A percentile compares a stretch with the other conserved stretches of the same genome.
phyloP scores from a whole-genome alignment of 2,797 vertebrate species.

The Amphiprion clarkii region DNA sequence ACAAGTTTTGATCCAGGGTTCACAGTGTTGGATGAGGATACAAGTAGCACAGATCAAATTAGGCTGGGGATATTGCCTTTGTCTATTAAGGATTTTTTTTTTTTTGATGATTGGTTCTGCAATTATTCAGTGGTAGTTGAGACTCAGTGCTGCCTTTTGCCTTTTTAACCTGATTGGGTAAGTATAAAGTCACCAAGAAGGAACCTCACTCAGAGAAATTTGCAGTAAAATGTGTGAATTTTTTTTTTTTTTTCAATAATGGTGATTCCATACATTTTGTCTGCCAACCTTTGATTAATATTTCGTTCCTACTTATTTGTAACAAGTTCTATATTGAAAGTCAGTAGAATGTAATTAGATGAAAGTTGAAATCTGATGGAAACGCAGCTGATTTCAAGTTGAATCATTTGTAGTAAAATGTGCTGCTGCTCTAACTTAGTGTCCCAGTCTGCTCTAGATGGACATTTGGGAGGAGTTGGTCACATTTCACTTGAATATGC shows the following conservation, averaged over 20 bases:
- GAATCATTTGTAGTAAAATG: slow-evolving; percentile 36
- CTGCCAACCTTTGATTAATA: slow-evolving; percentile 65
- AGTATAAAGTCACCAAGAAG: slow-evolving; percentile 64
- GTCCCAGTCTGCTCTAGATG: slow-evolving; percentile 38
- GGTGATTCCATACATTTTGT: slow-evolving; percentile 39
- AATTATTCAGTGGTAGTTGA: slow-evolving; percentile 64
- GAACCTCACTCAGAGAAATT: slow-evolving; percentile 47
- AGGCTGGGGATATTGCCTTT: slow-evolving; percentile 65
- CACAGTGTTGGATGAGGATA: slow-evolving; percentile 79
- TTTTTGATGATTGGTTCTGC: slow-evolving; percentile 56
- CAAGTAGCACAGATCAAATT: slow-evolving; percentile 64
- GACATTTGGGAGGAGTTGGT: slow-evolving; percentile 39
- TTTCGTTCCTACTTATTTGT: slow-evolving; percentile 67
- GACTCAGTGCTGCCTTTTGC: slow-evolving; percentile 69
- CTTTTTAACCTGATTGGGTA: slow-evolving; percentile 73
- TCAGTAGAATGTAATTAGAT: slow-evolving; percentile 49
- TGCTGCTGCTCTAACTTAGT: slow-evolving; percentile 41
- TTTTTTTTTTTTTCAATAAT: slow-evolving; percentile 14
- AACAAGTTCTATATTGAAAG: slow-evolving; percentile 59
- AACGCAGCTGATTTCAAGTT: slow-evolving; percentile 38
- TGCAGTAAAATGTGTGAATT: slow-evolving; percentile 50
- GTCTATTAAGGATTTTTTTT: slow-evolving; percentile 29
- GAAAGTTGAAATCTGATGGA: slow-evolving; percentile 47
- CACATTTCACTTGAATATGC: slow-evolving; percentile 60
- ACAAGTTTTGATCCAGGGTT: slow-evolving; percentile 88